phyloP scores from a whole-genome alignment of 2,113 vertebrate genomes.

The Panthera leo region DNA sequence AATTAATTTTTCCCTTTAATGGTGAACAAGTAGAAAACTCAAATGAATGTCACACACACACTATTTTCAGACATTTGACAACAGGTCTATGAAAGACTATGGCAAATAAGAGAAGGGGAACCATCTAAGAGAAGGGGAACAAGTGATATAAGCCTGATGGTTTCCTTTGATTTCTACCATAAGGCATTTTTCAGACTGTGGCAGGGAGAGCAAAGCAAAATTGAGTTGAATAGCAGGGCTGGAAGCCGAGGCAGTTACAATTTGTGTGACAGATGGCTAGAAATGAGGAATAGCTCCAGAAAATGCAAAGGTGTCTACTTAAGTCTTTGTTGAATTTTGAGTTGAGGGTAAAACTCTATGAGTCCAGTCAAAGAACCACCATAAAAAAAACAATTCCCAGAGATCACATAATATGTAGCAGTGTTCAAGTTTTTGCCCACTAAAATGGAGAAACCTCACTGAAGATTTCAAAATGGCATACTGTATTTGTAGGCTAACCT shows the following conservation, averaged over 20 bases:
- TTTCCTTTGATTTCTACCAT: not conserved
- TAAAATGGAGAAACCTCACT: not conserved
- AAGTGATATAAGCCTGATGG: not conserved
- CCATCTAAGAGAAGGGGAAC: not conserved
- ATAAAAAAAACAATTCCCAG: not conserved
- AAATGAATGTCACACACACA: not conserved
- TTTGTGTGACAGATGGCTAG: not conserved
- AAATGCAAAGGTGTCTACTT: not conserved
- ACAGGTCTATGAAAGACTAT: not conserved
- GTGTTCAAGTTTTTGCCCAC: not conserved
- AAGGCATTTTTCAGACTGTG: not conserved
- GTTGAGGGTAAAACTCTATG: not conserved
- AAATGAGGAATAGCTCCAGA: not conserved
- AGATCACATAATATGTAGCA: not conserved
- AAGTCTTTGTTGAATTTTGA: not conserved
- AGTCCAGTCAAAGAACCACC: not conserved
- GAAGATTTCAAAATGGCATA: not conserved
- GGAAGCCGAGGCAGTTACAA: not conserved
- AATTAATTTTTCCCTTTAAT: not conserved
- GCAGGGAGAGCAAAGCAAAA: not conserved
- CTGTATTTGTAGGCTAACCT: not conserved
- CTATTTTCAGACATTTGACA: not conserved
- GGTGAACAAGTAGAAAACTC: not conserved
- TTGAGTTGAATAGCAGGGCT: not conserved
- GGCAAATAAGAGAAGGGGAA: not conserved